Percentiles rank a stretch among this genome's conserved stretches.
These are phyloP conservation scores for Holothuria leucospilota DNA, from an alignment of 53 echinoderm and acorn worm species.

Conservation along the genomic window DNA sequence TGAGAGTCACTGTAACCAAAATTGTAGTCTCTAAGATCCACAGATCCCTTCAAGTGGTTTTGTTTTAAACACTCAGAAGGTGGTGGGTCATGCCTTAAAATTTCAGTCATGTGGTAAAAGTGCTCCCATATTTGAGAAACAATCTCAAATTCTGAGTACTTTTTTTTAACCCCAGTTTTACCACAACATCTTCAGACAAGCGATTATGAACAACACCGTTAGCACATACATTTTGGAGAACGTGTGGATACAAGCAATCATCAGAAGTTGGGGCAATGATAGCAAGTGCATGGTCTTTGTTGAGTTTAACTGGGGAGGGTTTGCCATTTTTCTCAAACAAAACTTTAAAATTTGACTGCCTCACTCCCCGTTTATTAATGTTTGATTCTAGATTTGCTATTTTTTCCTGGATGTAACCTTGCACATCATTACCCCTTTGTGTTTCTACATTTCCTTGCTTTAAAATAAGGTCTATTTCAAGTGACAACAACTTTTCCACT, in stretches of 20 bases:
- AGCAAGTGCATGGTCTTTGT: background rate
- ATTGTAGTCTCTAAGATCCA: background rate
- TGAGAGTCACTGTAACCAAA: background rate
- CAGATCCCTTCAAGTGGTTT: background rate
- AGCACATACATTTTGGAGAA: too few species aligned
- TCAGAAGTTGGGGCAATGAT: too few species aligned
- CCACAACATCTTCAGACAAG: too few species aligned
- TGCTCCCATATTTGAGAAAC: background rate
- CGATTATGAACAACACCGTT: too few species aligned
- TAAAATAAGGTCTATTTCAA: background rate
- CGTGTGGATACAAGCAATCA: too few species aligned
- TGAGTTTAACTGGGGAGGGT: background rate
- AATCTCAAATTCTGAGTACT: background rate
- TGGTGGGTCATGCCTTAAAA: background rate
- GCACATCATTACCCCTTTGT: background rate
- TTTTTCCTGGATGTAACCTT: constrained; percentile 4
- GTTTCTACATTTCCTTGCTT: background rate
- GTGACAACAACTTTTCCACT: background rate
- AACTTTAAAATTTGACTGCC: too few species aligned
- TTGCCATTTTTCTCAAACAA: too few species aligned
- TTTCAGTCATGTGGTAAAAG: background rate
- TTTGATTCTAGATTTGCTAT: background rate
- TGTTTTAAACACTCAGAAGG: background rate
- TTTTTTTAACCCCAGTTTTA: too few species aligned
- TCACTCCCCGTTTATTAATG: background rate